phyloP scores from a whole-genome alignment of 2,888 invertebrate species.

The Lithophane semibrunnea region DNA sequence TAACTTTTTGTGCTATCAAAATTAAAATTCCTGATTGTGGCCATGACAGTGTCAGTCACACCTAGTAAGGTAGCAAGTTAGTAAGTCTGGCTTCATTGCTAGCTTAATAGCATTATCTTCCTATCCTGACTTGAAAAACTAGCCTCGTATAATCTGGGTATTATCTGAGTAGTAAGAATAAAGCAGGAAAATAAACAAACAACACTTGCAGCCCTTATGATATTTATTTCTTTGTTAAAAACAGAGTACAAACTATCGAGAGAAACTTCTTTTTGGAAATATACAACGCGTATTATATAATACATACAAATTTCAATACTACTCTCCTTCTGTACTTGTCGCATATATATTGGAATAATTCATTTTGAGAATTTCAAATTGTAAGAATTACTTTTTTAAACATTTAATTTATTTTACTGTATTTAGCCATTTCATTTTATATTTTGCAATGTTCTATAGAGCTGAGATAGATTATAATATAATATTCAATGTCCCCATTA shows the following conservation, averaged over 20 bases:
- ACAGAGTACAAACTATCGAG: constrained; percentile 72
- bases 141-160: background rate
- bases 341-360: constrained; percentile 4
- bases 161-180: background rate
- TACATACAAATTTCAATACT: constrained; percentile 49
- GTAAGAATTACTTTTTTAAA: background rate
- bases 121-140: background rate
- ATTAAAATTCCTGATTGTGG: no score
- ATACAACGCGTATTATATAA: constrained; percentile 65
- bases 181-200: constrained; percentile 37
- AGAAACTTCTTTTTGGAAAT: constrained; percentile 65
- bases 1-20: no score
- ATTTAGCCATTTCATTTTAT: background rate
- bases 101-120: background rate
- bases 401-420: no score
- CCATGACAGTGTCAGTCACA: no score
- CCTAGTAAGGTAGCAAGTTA: no score
- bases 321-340: constrained; percentile 42
- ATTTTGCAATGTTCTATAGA: background rate
- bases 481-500: background rate
- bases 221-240: constrained; percentile 73
- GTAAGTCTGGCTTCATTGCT: background rate
- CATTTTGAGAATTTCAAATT: background rate
- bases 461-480: background rate
- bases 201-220: constrained; percentile 65